Conservation (phyloP, 2,797 vertebrate species). For the Apodemus agrarius region DNA sequence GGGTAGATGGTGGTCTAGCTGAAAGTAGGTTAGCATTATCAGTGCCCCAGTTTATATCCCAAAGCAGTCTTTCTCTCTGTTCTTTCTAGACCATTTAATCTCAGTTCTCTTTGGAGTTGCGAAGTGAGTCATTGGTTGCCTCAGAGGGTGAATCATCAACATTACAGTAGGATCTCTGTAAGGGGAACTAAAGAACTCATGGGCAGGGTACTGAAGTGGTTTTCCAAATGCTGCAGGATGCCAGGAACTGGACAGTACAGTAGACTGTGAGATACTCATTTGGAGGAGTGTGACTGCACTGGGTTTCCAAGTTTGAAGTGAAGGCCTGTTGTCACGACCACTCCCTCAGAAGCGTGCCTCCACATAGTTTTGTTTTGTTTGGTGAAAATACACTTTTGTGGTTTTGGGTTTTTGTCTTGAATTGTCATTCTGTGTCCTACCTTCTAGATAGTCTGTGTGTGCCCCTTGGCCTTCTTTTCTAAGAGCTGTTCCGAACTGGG, state of each 20-base stretch:
- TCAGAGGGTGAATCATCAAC: neutral
- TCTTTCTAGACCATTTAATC: neutral
- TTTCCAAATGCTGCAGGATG: neutral
- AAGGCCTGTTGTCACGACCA: neutral
- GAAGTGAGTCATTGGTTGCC: neutral
- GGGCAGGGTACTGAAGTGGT: neutral
- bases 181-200: neutral
- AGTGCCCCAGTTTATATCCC: neutral
- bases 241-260: neutral
- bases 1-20: neutral
- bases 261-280: neutral
- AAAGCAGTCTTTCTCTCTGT: neutral
- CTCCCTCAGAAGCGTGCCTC: neutral
- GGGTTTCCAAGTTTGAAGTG: neutral
- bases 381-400: neutral
- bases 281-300: neutral
- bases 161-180: neutral
- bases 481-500: neutral
- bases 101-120: conserved; percentile 35
- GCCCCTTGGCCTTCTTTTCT: conserved; percentile 18
- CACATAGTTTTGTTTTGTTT: neutral
- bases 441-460: conserved; percentile 7
- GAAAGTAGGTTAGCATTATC: neutral
- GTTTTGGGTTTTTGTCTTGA: conserved; percentile 10
- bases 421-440: neutral